Conservation (phyloP, 2,888 invertebrate genomes). For the Perithous albicinctus region DNA sequence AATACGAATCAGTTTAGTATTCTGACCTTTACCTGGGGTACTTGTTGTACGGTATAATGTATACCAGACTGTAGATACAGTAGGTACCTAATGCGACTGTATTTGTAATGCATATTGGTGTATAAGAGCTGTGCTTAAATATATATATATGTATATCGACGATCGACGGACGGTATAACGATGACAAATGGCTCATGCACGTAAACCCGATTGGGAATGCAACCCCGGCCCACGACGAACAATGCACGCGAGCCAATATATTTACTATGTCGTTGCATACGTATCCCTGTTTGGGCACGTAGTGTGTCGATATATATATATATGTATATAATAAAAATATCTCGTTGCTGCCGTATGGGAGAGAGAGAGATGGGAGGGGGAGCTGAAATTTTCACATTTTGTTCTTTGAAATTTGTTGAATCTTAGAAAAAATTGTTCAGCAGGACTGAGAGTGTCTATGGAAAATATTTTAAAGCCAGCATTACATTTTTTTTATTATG, state of each 20-base stretch:
- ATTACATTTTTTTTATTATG: too few relatives aligned
- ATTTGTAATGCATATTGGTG: constrained; percentile 19
- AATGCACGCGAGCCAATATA: constrained; percentile 53
- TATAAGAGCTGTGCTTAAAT: not conserved
- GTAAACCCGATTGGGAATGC: constrained; percentile 59
- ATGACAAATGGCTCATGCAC: constrained; percentile 64
- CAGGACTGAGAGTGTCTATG: too few relatives aligned
- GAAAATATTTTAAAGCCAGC: too few relatives aligned
- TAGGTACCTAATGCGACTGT: constrained; percentile 1
- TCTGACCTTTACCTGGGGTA: constrained; percentile 63
- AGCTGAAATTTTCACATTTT: too few relatives aligned
- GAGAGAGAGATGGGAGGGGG: too few relatives aligned
- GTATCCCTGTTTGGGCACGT: constrained; percentile 11
- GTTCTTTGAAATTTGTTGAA: too few relatives aligned
- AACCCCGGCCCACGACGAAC: constrained; percentile 50
- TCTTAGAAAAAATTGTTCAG: too few relatives aligned
- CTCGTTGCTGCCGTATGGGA: too few relatives aligned
- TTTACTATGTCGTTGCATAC: not conserved
- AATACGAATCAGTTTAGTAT: constrained; percentile 65
- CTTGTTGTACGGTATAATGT: constrained; percentile 50
- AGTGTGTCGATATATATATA: not conserved
- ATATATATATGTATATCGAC: constrained; percentile 34
- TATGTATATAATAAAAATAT: too few relatives aligned
- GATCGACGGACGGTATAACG: constrained; percentile 63
- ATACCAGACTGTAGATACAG: constrained; percentile 23